These are phyloP conservation scores for Drosophila eohydei DNA, from an alignment of 2,888 invertebrate species.

Conservation along the genomic window DNA sequence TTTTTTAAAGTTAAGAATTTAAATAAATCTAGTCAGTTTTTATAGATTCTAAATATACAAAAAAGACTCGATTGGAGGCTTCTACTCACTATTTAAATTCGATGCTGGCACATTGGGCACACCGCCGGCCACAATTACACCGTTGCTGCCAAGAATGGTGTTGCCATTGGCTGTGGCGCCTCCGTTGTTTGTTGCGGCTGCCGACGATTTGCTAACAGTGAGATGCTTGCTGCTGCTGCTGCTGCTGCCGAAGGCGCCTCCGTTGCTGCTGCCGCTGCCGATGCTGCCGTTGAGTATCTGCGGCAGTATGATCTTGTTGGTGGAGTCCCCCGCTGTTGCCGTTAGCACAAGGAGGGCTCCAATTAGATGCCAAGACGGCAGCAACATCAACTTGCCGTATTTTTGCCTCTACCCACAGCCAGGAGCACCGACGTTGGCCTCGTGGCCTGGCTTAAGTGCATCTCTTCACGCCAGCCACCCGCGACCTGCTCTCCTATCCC, in stretches of 20 bases:
- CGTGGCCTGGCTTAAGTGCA: conserved; percentile 72
- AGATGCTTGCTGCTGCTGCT: conserved; percentile 25
- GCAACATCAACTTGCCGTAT: conserved; percentile 85
- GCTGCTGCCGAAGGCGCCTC: conserved; percentile 26
- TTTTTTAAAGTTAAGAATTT: background rate
- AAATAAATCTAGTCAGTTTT: background rate
- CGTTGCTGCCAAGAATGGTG: conserved; percentile 72
- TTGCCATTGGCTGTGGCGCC: conserved; percentile 55
- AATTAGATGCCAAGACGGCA: conserved; percentile 84
- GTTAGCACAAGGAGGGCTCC: conserved; percentile 85
- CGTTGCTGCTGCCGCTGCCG: conserved; percentile 43
- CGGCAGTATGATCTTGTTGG: conserved; percentile 83
- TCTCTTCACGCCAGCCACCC: conserved; percentile 43
- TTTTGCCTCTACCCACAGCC: conserved; percentile 54
- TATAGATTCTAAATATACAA: background rate
- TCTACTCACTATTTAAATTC: conserved; percentile 82
- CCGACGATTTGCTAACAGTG: conserved; percentile 47
- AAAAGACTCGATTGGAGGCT: background rate
- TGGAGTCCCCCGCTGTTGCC: conserved; percentile 85
- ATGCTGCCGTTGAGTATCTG: conserved; percentile 76
- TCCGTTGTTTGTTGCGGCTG: conserved; percentile 48
- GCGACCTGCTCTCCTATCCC: background rate
- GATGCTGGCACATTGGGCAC: conserved; percentile 77
- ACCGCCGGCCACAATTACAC: conserved; percentile 80
- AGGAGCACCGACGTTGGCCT: conserved; percentile 65